Base-by-base conservation (phyloP, 2,888 invertebrate species). In the Resseliella maxima region DNA sequence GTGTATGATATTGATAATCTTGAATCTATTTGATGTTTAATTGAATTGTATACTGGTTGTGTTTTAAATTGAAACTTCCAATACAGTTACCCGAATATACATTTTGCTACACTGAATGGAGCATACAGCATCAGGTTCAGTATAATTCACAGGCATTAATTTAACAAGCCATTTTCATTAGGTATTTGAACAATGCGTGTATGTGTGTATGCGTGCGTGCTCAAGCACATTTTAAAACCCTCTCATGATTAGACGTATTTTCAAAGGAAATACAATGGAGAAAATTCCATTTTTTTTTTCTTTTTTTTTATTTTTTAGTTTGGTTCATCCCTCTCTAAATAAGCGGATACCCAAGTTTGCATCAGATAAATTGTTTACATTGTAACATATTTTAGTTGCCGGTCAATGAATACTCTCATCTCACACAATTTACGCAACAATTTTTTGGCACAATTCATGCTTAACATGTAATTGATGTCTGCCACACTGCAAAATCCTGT, bases 11-110 rank as follows among this genome's bases (percentile, higher is more conserved):
- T 72, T 72, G 72, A 72, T 72, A 72, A 72, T 72, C 10, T 31
- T 31, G 18, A 3, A 72, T 72, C 31, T 72, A 72, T 72, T 72
- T 72, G 72, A 59, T 72, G 31, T 27, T 72, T 72, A 72, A 72
- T 72, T 72, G 72, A 72, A 72, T 72, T 72, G 72, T 0, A 35
- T 3, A 72, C 72, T 31, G 24, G 24, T 59, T n/a, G 3, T n/a
- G n/a, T 18, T 6, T n/a, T 59, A 3, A 59, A 59, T n/a, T 50
- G 15, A 50, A 50, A 50, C 8, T 18, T 41, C 6, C 15, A 50
- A 50, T 41, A 50, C 8, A 50, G 2, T 50, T 18, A 15, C 18
- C 18, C 46, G 18, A n/a, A n/a, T n/a, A n/a, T n/a, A n/a, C n/a
- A n/a, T n/a, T n/a, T n/a, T n/a, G n/a, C n/a, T n/a, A n/a, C n/a